Evolutionary conservation across 1,140 invertebrate species (phyloP).

Genomic region (Anastrepha ludens): DNA sequence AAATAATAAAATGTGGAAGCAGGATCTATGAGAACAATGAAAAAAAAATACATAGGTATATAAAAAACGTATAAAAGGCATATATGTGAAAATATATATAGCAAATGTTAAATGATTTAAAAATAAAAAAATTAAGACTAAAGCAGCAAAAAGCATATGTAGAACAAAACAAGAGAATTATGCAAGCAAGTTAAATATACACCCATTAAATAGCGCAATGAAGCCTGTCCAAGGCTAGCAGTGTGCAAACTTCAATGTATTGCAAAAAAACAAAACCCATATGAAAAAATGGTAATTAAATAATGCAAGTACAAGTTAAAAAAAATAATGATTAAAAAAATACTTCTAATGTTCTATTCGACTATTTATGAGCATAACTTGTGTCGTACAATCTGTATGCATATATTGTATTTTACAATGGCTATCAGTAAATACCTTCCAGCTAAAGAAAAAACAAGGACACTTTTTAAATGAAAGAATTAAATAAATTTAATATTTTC

Average conservation of each 20-base stretch:
- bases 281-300: background rate
- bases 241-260: background rate
- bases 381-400: constrained; percentile 13
- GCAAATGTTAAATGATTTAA: background rate
- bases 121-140: background rate
- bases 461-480: background rate
- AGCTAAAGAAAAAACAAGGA: constrained; percentile 18
- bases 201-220: background rate
- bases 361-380: background rate
- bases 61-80: no score
- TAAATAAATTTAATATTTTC: no score
- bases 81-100: no score
- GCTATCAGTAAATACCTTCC: constrained; percentile 51
- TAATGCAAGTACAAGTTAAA: background rate
- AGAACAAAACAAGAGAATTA: background rate
- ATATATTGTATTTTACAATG: constrained; percentile 35
- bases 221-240: background rate
- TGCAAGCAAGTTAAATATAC: background rate
- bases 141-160: background rate
- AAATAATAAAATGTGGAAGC: constrained; percentile 70
- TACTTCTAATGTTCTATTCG: background rate
- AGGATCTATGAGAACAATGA: constrained; percentile 71
- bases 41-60: constrained; percentile 47
- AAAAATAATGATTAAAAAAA: background rate
- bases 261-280: background rate